These are phyloP conservation scores for Neocrepidodera transversa DNA, from an alignment of 2,888 invertebrate species.

Conservation along the genomic window DNA sequence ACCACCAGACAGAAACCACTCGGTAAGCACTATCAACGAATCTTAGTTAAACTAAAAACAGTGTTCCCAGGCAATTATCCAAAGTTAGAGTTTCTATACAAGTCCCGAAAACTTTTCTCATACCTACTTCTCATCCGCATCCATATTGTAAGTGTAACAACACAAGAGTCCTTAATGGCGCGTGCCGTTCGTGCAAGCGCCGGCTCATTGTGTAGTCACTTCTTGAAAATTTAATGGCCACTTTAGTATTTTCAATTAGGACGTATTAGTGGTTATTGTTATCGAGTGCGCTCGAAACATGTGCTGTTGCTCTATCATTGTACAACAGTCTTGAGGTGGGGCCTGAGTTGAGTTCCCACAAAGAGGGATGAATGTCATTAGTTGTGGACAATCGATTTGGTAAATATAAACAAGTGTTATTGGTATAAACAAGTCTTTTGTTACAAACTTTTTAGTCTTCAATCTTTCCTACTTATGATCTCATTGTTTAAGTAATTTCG, in stretches of 20 bases:
- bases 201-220: conserved; percentile 34
- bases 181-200: conserved; percentile 36
- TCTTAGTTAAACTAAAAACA: too few species aligned
- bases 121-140: neutral
- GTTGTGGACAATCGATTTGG: too few species aligned
- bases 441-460: too few species aligned
- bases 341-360: conserved; percentile 9
- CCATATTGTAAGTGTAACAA: conserved; percentile 13
- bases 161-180: conserved; percentile 8
- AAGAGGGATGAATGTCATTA: neutral
- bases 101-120: neutral
- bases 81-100: neutral
- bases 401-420: too few species aligned
- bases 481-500: too few species aligned
- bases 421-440: too few species aligned
- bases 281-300: conserved; percentile 23
- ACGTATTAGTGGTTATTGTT: conserved; percentile 39
- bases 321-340: neutral
- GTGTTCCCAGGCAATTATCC: conserved; percentile 14
- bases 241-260: conserved; percentile 43
- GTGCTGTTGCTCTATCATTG: conserved; percentile 13
- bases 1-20: too few species aligned
- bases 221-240: conserved; percentile 45
- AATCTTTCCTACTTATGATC: too few species aligned
- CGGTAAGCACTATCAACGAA: too few species aligned